phyloP scores from a whole-genome alignment of 2,888 invertebrate genomes.

The Aphodius sticticus region DNA sequence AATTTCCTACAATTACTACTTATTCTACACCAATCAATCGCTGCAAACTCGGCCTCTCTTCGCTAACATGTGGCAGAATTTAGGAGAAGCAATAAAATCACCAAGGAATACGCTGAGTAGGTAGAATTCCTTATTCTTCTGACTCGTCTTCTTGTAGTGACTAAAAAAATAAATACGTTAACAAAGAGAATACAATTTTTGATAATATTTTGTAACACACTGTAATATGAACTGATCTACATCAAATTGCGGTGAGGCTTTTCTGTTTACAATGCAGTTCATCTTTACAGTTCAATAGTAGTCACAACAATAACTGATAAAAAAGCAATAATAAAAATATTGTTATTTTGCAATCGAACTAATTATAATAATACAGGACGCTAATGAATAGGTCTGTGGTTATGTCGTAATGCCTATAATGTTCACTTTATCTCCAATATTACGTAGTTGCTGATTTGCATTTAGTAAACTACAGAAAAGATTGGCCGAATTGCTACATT shows the following conservation, averaged over 20 bases:
- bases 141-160: constrained; percentile 79
- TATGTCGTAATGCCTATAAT: too few relatives aligned
- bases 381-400: too few relatives aligned
- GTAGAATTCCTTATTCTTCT: constrained; percentile 81
- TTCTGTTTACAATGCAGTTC: background rate
- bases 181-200: background rate
- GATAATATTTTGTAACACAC: too few relatives aligned
- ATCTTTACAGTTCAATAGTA: background rate
- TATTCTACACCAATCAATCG: constrained; percentile 39
- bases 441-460: too few relatives aligned
- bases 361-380: too few relatives aligned
- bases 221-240: background rate
- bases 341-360: too few relatives aligned
- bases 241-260: too few relatives aligned
- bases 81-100: constrained; percentile 83
- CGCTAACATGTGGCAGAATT: constrained; percentile 80
- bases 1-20: constrained; percentile 15
- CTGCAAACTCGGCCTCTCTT: constrained; percentile 66
- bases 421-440: too few relatives aligned
- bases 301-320: too few relatives aligned
- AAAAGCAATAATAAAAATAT: too few relatives aligned
- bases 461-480: too few relatives aligned
- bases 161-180: constrained; percentile 61
- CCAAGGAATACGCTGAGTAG: constrained; percentile 86
- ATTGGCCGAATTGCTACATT: too few relatives aligned